A percentile compares a stretch with the other conserved stretches of the same genome.
Conservation (phyloP, 1,140 invertebrate species). For the Ectropis grisescens region DNA sequence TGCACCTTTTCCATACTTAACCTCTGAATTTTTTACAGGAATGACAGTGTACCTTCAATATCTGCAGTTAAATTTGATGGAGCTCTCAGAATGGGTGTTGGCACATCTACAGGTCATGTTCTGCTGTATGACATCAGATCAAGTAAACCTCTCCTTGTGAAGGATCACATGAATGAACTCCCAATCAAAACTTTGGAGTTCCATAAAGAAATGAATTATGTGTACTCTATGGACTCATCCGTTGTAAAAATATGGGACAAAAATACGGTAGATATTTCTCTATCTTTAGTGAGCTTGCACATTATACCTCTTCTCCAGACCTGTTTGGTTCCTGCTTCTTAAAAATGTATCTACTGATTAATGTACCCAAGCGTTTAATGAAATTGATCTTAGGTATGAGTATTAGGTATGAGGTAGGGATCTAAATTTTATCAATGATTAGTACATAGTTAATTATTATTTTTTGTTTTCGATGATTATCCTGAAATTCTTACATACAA, state of each 20-base stretch:
- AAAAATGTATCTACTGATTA: too few species aligned
- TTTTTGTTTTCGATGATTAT: too few species aligned
- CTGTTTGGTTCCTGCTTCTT: too few species aligned
- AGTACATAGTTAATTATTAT: too few species aligned
- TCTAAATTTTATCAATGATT: too few species aligned
- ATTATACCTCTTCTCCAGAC: not conserved
- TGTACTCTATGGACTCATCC: constrained; percentile 93
- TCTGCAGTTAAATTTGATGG: constrained; percentile 87
- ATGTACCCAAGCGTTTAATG: too few species aligned
- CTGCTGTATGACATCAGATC: constrained; percentile 96
- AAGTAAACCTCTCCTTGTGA: constrained; percentile 88
- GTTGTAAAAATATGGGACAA: constrained; percentile 97
- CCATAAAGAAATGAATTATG: constrained; percentile 83
- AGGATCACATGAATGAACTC: constrained; percentile 95
- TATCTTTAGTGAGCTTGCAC: constrained; percentile 1
- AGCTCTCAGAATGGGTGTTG: constrained; percentile 88
- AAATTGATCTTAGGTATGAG: too few species aligned
- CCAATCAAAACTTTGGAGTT: constrained; percentile 94
- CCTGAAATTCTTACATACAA: too few species aligned
- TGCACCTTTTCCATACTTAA: too few species aligned
- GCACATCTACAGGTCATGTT: constrained; percentile 93
- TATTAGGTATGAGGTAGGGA: too few species aligned
- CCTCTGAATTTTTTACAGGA: constrained; percentile 51
- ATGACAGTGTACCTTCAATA: constrained; percentile 80
- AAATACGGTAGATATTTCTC: constrained; percentile 78